These are phyloP conservation scores for Centrocercus urophasianus DNA, from an alignment of 2,113 vertebrate species.

Conservation along the genomic window DNA sequence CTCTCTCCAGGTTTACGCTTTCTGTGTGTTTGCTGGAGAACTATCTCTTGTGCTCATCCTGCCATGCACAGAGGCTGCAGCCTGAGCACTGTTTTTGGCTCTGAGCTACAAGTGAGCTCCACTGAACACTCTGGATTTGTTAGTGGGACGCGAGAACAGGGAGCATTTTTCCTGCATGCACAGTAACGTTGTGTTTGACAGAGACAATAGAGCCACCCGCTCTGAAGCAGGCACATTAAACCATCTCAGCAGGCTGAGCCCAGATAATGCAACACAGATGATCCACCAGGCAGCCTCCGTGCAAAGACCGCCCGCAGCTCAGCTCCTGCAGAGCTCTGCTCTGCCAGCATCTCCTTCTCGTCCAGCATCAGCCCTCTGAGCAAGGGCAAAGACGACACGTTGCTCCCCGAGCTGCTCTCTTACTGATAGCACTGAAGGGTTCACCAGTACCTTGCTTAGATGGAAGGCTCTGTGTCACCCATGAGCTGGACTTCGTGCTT, in stretches of 20 bases:
- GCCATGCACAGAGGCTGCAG: not conserved
- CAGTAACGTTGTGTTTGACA: not conserved
- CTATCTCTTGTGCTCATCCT: not conserved
- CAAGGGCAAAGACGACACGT: not conserved
- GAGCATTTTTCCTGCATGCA: not conserved
- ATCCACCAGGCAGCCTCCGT: not conserved
- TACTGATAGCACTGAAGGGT: not conserved
- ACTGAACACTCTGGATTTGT: not conserved
- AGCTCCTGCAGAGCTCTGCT: slow-evolving; percentile 13
- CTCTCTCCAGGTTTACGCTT: not conserved
- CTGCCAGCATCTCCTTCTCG: not conserved
- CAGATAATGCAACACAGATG: slow-evolving; percentile 66
- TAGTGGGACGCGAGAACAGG: not conserved
- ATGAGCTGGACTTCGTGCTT: not conserved
- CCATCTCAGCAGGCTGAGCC: slow-evolving; percentile 18
- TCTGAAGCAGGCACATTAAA: slow-evolving; percentile 11
- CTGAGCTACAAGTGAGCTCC: not conserved
- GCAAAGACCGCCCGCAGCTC: fast-evolving
- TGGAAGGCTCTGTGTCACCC: not conserved
- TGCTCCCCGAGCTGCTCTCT: not conserved
- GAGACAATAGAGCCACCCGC: not conserved
- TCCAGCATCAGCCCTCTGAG: not conserved
- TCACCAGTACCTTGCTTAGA: not conserved
- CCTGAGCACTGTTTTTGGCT: not conserved
- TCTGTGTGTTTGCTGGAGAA: fast-evolving